Percentiles rank a stretch among this genome's conserved stretches.
Conservation (phyloP, 2,113 vertebrate species). For the Cebus imitator region DNA sequence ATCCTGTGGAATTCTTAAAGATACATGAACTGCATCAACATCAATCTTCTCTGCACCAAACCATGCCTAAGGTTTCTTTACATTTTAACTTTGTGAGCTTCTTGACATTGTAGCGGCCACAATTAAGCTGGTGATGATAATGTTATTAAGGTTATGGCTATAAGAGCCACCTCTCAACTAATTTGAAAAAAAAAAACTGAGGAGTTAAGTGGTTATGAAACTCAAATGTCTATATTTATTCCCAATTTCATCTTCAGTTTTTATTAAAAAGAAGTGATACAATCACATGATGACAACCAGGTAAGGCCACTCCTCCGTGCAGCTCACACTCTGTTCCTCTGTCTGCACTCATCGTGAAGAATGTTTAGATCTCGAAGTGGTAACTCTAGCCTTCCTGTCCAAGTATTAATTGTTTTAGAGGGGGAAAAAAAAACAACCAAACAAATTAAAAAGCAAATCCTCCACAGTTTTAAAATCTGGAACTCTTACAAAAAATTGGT, state of each 20-base stretch:
- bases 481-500: not conserved
- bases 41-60: not conserved
- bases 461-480: not conserved
- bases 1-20: too few relatives aligned
- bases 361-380: not conserved
- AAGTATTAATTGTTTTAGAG: too few relatives aligned
- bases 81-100: not conserved
- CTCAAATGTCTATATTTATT: not conserved
- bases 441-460: not conserved
- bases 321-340: not conserved
- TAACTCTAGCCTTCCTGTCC: accelerated
- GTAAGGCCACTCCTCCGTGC: not conserved
- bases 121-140: not conserved
- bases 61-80: not conserved
- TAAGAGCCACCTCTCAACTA: too few relatives aligned
- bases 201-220: not conserved
- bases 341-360: not conserved
- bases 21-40: not conserved
- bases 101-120: not conserved
- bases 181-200: not conserved
- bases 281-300: accelerated
- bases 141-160: not conserved
- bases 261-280: not conserved
- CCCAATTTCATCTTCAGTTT: not conserved
- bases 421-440: not conserved